phyloP scores from a whole-genome alignment of 1,140 invertebrate genomes.

The Arion vulgaris region DNA sequence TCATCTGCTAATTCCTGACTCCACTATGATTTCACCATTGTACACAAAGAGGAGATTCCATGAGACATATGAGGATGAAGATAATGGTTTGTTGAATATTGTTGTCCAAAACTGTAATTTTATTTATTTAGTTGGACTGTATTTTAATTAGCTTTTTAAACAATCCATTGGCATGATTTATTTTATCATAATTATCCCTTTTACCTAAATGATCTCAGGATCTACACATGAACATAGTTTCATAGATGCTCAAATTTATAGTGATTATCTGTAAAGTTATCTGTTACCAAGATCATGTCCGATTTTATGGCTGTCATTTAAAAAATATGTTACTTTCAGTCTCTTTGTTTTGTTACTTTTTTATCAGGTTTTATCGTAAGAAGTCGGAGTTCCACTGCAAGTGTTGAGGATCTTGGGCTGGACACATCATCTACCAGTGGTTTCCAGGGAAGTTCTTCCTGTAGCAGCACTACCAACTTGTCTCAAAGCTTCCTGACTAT shows the following conservation, averaged over 20 bases:
- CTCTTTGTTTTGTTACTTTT: background rate
- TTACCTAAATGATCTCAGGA: too few species aligned
- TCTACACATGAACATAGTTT: too few species aligned
- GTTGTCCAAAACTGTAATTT: too few species aligned
- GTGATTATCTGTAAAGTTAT: too few species aligned
- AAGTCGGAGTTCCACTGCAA: slow-evolving; percentile 67
- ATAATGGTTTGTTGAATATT: slow-evolving; percentile 4
- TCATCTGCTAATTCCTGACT: background rate
- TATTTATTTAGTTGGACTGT: too few species aligned
- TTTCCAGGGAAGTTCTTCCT: slow-evolving; percentile 48
- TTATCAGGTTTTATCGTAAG: background rate
- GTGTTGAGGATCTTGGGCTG: slow-evolving; percentile 62
- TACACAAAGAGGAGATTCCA: slow-evolving; percentile 48
- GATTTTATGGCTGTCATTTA: too few species aligned
- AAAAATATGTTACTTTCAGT: too few species aligned
- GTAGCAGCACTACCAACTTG: slow-evolving; percentile 33
- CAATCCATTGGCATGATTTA: too few species aligned
- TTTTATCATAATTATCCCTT: too few species aligned
- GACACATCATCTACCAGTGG: slow-evolving; percentile 21
- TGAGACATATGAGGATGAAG: slow-evolving; percentile 51
- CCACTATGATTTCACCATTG: slow-evolving; percentile 46
- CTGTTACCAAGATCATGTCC: too few species aligned
- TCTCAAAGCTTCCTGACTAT: slow-evolving; percentile 54
- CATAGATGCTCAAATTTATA: too few species aligned
- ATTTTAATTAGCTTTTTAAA: too few species aligned